Evolutionary conservation across 30 jellyfish, hydroid and myxozoan genomes (phyloP).

Genomic region (Cassiopea xamachana): DNA sequence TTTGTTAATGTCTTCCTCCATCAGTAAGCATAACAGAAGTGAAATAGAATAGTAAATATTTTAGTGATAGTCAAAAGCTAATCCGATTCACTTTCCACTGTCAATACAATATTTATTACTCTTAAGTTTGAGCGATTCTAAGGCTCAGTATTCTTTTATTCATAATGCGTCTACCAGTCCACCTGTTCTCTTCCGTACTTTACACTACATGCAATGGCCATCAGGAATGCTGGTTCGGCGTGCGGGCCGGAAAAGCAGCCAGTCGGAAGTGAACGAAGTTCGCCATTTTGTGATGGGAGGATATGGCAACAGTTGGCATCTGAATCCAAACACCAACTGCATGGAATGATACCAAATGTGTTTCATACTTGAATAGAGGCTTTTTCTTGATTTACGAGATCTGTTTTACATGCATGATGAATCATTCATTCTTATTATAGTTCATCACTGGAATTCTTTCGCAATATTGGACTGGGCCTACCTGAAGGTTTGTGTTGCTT

Average conservation of each 20-base stretch:
- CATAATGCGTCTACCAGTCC: background rate
- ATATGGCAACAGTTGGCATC: constrained; percentile 63
- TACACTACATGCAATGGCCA: constrained; percentile 2
- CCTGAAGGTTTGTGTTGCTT: background rate
- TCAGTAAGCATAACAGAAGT: too few relatives aligned
- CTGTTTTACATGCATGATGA: constrained; percentile 37
- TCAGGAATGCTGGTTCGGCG: constrained; percentile 51
- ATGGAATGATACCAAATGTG: background rate
- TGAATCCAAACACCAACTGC: constrained; percentile 1
- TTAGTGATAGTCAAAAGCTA: too few relatives aligned
- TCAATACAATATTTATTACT: too few relatives aligned
- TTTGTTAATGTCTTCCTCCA: too few relatives aligned
- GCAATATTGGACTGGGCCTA: background rate
- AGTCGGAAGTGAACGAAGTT: constrained; percentile 73
- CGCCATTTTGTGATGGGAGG: constrained; percentile 64
- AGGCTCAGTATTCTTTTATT: too few relatives aligned
- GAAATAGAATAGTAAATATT: too few relatives aligned
- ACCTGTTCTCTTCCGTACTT: constrained; percentile 18
- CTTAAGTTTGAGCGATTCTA: too few relatives aligned
- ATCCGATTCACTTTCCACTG: too few relatives aligned
- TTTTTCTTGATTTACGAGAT: constrained; percentile 10
- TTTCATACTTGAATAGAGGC: background rate
- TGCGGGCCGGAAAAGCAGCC: constrained; percentile 58
- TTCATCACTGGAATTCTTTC: background rate
- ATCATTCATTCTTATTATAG: background rate